Conservation (phyloP, 2,888 invertebrate genomes). For the Digitonthophagus gazella region DNA sequence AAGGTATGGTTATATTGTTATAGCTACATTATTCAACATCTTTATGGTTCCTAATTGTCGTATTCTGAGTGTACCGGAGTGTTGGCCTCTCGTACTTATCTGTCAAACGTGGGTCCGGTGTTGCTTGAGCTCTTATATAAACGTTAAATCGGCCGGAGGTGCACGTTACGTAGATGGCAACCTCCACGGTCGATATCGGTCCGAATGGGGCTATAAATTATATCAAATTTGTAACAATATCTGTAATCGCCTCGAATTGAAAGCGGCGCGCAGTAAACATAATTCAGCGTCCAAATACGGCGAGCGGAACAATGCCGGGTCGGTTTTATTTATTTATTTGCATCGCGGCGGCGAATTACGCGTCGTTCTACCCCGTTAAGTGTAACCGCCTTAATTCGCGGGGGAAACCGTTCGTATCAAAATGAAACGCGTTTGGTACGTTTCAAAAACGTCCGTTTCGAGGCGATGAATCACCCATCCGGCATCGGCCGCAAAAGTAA, state of each 20-base stretch:
- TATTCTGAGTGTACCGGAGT: neutral
- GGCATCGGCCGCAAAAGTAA: neutral
- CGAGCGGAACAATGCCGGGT: neutral
- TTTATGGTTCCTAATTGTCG: neutral
- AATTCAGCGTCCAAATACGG: constrained; percentile 10
- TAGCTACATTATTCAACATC: neutral
- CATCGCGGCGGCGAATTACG: neutral
- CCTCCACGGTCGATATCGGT: neutral
- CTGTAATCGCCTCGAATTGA: constrained; percentile 3
- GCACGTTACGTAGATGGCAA: neutral
- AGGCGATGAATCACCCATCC: neutral
- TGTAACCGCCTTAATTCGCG: neutral
- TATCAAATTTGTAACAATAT: constrained; percentile 16
- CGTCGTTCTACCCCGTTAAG: neutral
- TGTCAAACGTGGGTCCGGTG: neutral
- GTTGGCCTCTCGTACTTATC: neutral
- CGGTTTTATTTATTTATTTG: neutral
- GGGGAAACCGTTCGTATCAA: neutral
- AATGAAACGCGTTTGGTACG: neutral
- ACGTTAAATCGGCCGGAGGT: neutral
- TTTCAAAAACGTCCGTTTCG: neutral
- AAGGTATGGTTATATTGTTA: too few relatives aligned
- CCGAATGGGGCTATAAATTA: constrained; percentile 8
- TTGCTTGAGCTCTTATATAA: neutral
- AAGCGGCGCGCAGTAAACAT: neutral